Percentiles rank a stretch among this genome's conserved stretches.
Conservation (phyloP, 1,140 invertebrate species). For the Asobara japonica region DNA sequence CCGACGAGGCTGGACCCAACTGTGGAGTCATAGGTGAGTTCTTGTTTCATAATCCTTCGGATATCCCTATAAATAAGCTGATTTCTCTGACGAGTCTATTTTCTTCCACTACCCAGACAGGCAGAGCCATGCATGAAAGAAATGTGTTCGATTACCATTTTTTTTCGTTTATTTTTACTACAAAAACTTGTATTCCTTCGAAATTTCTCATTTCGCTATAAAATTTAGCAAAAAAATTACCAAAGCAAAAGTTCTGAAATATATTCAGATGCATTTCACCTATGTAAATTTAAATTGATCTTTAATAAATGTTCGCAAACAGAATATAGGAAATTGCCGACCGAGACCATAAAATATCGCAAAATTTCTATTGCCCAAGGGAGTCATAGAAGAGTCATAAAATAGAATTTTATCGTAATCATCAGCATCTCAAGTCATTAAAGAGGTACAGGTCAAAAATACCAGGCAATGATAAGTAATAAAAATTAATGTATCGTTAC, state of each 20-base stretch:
- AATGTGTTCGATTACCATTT: not conserved
- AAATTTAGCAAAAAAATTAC: too few species aligned
- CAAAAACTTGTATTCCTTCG: not conserved
- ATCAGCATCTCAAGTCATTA: not conserved
- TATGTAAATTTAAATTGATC: too few species aligned
- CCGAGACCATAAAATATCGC: not conserved
- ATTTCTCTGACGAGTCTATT: not conserved
- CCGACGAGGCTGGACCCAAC: constrained; percentile 36
- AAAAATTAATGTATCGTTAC: not conserved
- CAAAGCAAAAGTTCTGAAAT: not conserved
- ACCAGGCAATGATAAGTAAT: not conserved
- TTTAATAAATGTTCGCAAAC: not conserved
- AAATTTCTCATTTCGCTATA: not conserved
- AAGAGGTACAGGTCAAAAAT: not conserved
- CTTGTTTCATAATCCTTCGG: not conserved
- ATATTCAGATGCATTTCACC: too few species aligned
- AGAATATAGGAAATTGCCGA: not conserved
- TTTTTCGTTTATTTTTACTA: not conserved
- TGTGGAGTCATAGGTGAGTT: constrained; percentile 56
- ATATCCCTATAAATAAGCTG: not conserved
- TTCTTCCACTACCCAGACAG: not conserved
- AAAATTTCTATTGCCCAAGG: not conserved
- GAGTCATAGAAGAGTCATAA: not conserved
- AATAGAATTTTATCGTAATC: not conserved
- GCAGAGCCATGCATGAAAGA: not conserved